phyloP scores from a whole-genome alignment of 2,888 invertebrate species.

The Stenolophus ochropezus region DNA sequence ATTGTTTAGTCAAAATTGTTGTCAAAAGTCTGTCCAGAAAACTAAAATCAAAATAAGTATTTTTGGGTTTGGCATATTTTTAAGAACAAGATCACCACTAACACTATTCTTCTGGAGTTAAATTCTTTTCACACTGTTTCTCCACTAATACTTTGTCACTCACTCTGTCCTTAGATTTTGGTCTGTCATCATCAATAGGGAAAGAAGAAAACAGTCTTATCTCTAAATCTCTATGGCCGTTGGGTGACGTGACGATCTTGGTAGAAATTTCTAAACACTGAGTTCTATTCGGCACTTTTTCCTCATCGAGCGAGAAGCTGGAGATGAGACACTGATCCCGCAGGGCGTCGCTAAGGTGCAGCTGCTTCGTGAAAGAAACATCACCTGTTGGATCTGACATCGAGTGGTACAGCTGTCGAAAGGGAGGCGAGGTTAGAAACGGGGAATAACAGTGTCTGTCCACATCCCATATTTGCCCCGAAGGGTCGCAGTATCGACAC shows the following conservation, averaged over 20 bases:
- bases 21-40: no score
- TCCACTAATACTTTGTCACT: slow-evolving; percentile 6
- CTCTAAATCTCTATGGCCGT: slow-evolving; percentile 86
- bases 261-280: slow-evolving; percentile 80
- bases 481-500: slow-evolving; percentile 85
- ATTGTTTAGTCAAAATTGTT: no score
- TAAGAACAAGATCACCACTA: background rate
- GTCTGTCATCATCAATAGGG: slow-evolving; percentile 66
- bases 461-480: slow-evolving; percentile 84
- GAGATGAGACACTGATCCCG: slow-evolving; percentile 44
- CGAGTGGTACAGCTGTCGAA: slow-evolving; percentile 12
- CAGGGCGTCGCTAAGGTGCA: slow-evolving; percentile 11
- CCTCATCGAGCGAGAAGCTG: slow-evolving; percentile 64
- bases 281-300: slow-evolving; percentile 63
- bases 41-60: no score
- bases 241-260: slow-evolving; percentile 85
- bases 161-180: background rate
- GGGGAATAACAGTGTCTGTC: slow-evolving; percentile 77
- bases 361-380: background rate
- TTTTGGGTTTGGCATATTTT: background rate
- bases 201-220: slow-evolving; percentile 85
- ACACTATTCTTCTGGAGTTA: slow-evolving; percentile 49
- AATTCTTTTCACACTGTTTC: slow-evolving; percentile 8
- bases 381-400: slow-evolving; percentile 63
- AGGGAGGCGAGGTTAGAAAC: slow-evolving; percentile 73